Evolutionary conservation across 2,888 invertebrate genomes (phyloP), one percentile per base, ranked within the genome.

Genomic region (Euplexia lucipara): DNA sequence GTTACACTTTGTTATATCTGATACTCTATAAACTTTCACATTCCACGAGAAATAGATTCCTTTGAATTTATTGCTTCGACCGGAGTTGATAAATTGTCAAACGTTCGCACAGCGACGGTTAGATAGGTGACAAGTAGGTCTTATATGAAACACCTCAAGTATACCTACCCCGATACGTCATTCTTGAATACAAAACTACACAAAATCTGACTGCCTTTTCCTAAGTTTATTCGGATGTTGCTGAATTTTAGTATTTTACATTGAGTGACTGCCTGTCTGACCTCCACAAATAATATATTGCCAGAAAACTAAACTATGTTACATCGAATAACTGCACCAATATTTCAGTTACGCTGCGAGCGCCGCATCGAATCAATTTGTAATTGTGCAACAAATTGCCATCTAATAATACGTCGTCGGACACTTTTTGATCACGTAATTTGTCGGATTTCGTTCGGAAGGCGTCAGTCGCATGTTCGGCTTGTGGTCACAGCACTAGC

Each of bases 341-440:
- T n/a, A 34, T 39, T 45, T 34, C 37, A 26, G 26, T 67, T 18
- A 10, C 26, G 10, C 34, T 20, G 20, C 34, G 14, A 52, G 52
- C 41, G 22, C 26, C 41, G 9, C 14, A 64, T 26, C 16, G 54
- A 63, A 71, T 63, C 16, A 14, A 32, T 49, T 49, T 49, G 41
- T 41, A 54, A 53, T 32, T 30, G 16, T 44, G 32, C 41, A 41
- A 51, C 45, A 56, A 60, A 67, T 67, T 47, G 35, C 37, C 37
- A 30, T 68, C 45, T 51, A 74, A 60, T 58, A 64, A 51, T 64
- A 58, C 47, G 57, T 58, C 61, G 53, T 37, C 41, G 35, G 59
- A 49, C 45, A 67, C 48, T 68, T 75, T 67, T 63, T 48, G 54
- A 59, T 64, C 35, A 44, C 49, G 58, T 75, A 68, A 64, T 71